phyloP scores from a whole-genome alignment of 1,140 invertebrate species.

The Ephestia elutella region DNA sequence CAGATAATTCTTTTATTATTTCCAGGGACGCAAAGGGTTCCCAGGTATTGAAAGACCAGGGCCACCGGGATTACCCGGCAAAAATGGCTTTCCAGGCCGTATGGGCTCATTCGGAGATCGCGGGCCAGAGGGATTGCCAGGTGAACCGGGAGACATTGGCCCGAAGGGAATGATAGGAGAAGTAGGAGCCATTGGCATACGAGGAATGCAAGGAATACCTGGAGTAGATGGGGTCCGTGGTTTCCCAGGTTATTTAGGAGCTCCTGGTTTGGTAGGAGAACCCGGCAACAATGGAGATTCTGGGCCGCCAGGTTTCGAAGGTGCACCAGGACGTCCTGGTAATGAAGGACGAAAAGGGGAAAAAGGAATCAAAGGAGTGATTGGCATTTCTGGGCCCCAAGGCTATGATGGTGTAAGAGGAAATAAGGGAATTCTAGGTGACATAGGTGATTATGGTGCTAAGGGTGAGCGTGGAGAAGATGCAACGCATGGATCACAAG shows the following conservation, averaged over 20 bases:
- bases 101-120: slow-evolving; percentile 39
- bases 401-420: slow-evolving; percentile 76
- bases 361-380: slow-evolving; percentile 53
- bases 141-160: slow-evolving; percentile 65
- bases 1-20: slow-evolving; percentile 13
- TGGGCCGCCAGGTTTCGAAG: slow-evolving; percentile 77
- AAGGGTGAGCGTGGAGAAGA: slow-evolving; percentile 71
- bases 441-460: slow-evolving; percentile 41
- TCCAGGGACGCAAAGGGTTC: slow-evolving; percentile 59
- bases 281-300: slow-evolving; percentile 68
- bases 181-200: slow-evolving; percentile 54
- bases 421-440: slow-evolving; percentile 79
- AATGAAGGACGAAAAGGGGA: slow-evolving; percentile 70
- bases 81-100: slow-evolving; percentile 63
- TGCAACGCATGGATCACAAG: slow-evolving; percentile 65
- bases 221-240: slow-evolving; percentile 68
- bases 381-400: slow-evolving; percentile 29
- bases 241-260: slow-evolving; percentile 74
- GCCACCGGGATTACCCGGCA: slow-evolving; percentile 65
- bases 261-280: slow-evolving; percentile 76
- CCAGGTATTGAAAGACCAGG: slow-evolving; percentile 51
- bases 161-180: slow-evolving; percentile 71
- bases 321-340: slow-evolving; percentile 71
- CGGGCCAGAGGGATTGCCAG: slow-evolving; percentile 19
- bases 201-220: slow-evolving; percentile 59